A percentile compares a stretch with the other conserved stretches of the same genome.
Conservation (phyloP, 30 jellyfish, hydroid and myxozoan genomes). For the Cassiopea andromeda region DNA sequence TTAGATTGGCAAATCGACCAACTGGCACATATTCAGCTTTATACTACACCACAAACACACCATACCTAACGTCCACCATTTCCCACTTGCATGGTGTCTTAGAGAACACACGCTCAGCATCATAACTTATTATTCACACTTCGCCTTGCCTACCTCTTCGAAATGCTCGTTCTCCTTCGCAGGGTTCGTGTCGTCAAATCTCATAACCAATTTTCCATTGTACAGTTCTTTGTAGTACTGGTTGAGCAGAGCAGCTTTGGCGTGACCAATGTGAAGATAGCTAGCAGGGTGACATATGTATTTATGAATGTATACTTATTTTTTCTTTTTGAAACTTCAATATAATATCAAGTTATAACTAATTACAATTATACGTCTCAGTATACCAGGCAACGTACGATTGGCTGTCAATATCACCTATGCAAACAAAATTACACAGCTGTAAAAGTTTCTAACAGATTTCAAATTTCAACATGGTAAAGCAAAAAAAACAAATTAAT, state of each 20-base stretch:
- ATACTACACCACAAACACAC: background rate
- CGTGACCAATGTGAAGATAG: constrained; percentile 98
- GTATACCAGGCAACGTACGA: too few relatives aligned
- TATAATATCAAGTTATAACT: too few relatives aligned
- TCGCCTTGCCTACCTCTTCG: constrained; percentile 81
- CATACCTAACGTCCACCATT: background rate
- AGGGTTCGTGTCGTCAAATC: constrained; percentile 99
- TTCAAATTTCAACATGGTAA: too few relatives aligned
- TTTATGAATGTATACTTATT: too few relatives aligned
- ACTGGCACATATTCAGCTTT: background rate
- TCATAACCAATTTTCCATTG: constrained; percentile 92
- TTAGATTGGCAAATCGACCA: background rate
- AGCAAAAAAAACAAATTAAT: too few relatives aligned
- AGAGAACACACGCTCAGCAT: background rate
- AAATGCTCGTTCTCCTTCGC: constrained; percentile 95
- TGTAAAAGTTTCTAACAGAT: too few relatives aligned
- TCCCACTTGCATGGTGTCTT: background rate
- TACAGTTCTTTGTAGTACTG: constrained; percentile 89
- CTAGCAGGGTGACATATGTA: constrained; percentile 50
- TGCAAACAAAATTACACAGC: too few relatives aligned
- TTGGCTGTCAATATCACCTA: too few relatives aligned
- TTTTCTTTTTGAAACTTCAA: too few relatives aligned
- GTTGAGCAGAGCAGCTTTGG: constrained; percentile 98
- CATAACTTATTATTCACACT: background rate
- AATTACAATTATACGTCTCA: too few relatives aligned